Percentiles rank a stretch among this genome's conserved stretches.
These are phyloP conservation scores for Pseudorhiza aurosa DNA, from an alignment of 30 jellyfish, hydroid and myxozoan species.

Conservation along the genomic window DNA sequence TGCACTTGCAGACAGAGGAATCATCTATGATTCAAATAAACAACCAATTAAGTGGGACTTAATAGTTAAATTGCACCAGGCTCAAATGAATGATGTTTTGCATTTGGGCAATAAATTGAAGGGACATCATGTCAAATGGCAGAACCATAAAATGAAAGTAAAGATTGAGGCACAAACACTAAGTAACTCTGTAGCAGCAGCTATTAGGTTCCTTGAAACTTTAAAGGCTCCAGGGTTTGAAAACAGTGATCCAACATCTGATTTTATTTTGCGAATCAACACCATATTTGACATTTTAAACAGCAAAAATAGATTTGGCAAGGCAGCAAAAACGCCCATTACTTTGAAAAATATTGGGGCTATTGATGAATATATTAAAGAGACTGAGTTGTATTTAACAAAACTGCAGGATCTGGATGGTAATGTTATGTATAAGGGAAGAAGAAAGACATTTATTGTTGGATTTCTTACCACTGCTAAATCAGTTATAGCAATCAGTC, in stretches of 20 bases:
- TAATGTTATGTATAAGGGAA: neutral
- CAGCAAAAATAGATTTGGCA: slow-evolving; percentile 40
- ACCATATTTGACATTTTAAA: slow-evolving; percentile 30
- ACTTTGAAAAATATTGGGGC: slow-evolving; percentile 20
- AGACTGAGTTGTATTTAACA: slow-evolving; percentile 2
- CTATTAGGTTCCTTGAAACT: neutral
- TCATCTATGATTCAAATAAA: slow-evolving; percentile 7
- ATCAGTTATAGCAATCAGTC: slow-evolving; percentile 9
- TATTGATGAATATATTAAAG: slow-evolving; percentile 4
- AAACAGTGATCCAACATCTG: slow-evolving; percentile 15
- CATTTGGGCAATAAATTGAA: slow-evolving; percentile 35
- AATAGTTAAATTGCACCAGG: slow-evolving; percentile 9
- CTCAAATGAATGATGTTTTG: slow-evolving; percentile 18
- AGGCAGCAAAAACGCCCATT: slow-evolving; percentile 18
- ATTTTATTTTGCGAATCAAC: slow-evolving; percentile 15
- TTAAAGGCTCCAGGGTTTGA: slow-evolving; percentile 16
- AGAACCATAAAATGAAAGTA: neutral
- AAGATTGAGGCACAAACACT: slow-evolving; percentile 37
- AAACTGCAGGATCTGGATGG: neutral
- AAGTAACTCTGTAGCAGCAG: slow-evolving; percentile 38
- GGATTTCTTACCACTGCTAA: slow-evolving; percentile 16
- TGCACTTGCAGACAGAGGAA: slow-evolving; percentile 58
- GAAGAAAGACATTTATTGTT: slow-evolving; percentile 20
- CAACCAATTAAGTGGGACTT: slow-evolving; percentile 25
- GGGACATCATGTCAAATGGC: slow-evolving; percentile 20